phyloP scores from a whole-genome alignment of 2,113 vertebrate species.

The Speoplatyrhinus poulsoni region DNA sequence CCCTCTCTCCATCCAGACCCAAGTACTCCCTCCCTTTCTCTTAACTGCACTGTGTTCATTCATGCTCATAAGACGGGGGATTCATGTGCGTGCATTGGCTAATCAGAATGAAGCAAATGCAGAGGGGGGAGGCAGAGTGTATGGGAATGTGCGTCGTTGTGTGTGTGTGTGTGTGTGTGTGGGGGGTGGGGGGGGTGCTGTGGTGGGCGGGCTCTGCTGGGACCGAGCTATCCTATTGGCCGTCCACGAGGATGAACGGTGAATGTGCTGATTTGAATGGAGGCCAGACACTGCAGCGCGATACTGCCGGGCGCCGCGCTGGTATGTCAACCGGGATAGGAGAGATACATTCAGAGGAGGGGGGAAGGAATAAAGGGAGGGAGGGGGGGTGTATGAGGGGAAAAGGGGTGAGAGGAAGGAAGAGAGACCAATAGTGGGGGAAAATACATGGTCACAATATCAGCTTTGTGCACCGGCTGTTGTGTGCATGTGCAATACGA shows the following conservation, averaged over 20 bases:
- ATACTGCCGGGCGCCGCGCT: conserved; percentile 10
- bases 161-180: background rate
- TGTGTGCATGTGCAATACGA: no score
- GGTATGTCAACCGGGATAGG: conserved; percentile 16
- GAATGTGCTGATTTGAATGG: conserved; percentile 46
- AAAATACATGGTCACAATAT: no score
- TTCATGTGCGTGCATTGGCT: no score
- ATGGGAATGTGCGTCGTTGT: background rate
- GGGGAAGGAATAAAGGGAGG: background rate
- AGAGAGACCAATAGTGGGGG: no score
- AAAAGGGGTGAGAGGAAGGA: background rate
- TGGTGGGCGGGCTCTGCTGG: background rate
- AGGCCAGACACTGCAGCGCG: conserved; percentile 34
- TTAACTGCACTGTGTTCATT: background rate
- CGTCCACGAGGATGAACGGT: conserved; percentile 37
- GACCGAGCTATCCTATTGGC: conserved; percentile 21
- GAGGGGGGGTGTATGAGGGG: background rate
- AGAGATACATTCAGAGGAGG: background rate
- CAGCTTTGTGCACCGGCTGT: no score
- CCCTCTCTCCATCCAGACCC: background rate
- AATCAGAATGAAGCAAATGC: background rate
- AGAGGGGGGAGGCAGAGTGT: conserved; percentile 3
- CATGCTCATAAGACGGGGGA: background rate
- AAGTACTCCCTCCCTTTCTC: background rate
- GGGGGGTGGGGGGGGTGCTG: background rate